Conservation (phyloP, 53 echinoderm and acorn worm species). For the Apostichopus leukothele region DNA sequence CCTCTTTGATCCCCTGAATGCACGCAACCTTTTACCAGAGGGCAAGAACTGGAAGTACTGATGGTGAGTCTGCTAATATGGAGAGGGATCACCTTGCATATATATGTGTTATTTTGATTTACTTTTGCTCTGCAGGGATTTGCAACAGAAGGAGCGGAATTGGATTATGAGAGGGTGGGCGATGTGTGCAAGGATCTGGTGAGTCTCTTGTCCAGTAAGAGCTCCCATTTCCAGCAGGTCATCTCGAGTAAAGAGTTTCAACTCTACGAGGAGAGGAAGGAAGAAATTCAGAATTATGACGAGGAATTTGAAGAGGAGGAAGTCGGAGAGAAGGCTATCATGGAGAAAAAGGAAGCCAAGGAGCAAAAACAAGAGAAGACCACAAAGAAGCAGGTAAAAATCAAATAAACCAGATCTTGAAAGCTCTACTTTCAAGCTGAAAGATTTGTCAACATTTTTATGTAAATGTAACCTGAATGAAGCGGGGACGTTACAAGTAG, state of each 20-base stretch:
- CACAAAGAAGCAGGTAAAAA: slow-evolving; percentile 68
- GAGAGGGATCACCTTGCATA: too few relatives aligned
- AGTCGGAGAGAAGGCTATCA: slow-evolving; percentile 51
- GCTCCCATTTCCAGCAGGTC: slow-evolving; percentile 67
- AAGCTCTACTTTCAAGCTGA: too few relatives aligned
- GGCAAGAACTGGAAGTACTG: too few relatives aligned
- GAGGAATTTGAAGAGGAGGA: slow-evolving; percentile 78
- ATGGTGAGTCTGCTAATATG: too few relatives aligned
- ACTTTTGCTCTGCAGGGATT: slow-evolving; percentile 61
- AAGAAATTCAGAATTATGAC: slow-evolving; percentile 62
- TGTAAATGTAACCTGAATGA: too few relatives aligned
- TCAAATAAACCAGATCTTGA: neutral
- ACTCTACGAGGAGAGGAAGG: slow-evolving; percentile 79
- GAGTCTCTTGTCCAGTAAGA: slow-evolving; percentile 78
- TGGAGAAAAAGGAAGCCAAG: slow-evolving; percentile 68
- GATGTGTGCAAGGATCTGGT: slow-evolving; percentile 76
- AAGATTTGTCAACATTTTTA: too few relatives aligned
- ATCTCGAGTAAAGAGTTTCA: slow-evolving; percentile 96
- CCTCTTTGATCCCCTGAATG: too few relatives aligned
- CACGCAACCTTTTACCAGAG: too few relatives aligned
- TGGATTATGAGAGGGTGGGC: slow-evolving; percentile 80
- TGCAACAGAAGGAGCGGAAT: slow-evolving; percentile 71
- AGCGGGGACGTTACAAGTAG: too few relatives aligned
- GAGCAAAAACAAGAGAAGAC: slow-evolving; percentile 80
- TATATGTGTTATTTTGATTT: too few relatives aligned